Conservation (phyloP, 2,113 vertebrate species). For the Scolopax mira region DNA sequence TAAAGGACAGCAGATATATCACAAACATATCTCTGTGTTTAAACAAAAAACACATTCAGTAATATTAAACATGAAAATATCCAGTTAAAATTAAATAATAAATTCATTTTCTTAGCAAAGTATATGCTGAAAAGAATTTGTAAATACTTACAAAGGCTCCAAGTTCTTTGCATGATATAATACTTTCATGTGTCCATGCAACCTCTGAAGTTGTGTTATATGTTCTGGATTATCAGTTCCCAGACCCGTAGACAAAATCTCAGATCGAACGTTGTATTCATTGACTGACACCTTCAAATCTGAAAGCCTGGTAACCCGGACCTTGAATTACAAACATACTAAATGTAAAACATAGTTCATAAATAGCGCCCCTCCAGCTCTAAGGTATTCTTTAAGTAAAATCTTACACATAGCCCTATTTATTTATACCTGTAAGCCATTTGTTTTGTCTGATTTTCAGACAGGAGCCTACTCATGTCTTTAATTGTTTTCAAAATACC, state of each 20-base stretch:
- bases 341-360: not conserved
- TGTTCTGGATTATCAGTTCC: conserved; percentile 84
- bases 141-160: conserved; percentile 54
- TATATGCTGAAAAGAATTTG: not conserved
- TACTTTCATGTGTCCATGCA: conserved; percentile 24
- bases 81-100: not conserved
- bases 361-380: not conserved
- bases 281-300: conserved; percentile 78
- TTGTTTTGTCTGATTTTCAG: not conserved
- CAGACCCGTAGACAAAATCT: conserved; percentile 85
- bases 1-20: not conserved
- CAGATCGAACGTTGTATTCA: conserved; percentile 83
- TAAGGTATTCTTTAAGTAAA: not conserved
- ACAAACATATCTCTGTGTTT: not conserved
- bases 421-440: not conserved
- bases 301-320: conserved; percentile 75
- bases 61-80: not conserved
- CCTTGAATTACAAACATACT: conserved; percentile 67
- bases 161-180: not conserved
- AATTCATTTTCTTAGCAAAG: not conserved
- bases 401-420: not conserved
- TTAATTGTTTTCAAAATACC: not conserved
- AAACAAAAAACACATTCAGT: not conserved
- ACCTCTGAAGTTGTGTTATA: conserved; percentile 66
- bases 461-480: not conserved